A percentile compares a stretch with the other conserved stretches of the same genome.
These are phyloP conservation scores for Onychomys leucogaster DNA, from an alignment of 2,797 vertebrate species.

Conservation along the genomic window DNA sequence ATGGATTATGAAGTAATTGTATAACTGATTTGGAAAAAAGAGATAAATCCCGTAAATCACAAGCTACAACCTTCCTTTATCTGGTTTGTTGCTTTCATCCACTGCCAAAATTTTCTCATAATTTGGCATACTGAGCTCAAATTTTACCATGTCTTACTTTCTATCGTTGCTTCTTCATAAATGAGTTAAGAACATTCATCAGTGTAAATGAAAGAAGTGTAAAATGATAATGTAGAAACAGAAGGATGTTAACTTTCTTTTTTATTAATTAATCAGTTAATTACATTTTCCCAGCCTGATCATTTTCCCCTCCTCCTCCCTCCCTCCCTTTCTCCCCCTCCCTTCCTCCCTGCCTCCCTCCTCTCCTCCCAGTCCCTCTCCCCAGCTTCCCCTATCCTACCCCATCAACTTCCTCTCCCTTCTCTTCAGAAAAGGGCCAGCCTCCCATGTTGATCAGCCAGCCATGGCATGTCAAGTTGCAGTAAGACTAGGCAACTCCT, in stretches of 20 bases:
- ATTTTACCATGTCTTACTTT: slow-evolving; percentile 10
- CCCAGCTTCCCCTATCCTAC: neutral
- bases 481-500: neutral
- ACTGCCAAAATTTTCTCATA: neutral
- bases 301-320: neutral
- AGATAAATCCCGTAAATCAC: neutral
- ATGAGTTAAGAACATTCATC: slow-evolving; percentile 12
- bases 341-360: too few relatives aligned
- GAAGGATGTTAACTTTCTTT: neutral
- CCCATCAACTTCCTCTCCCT: neutral
- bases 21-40: slow-evolving; percentile 18
- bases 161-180: slow-evolving; percentile 22
- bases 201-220: neutral
- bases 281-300: neutral
- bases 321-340: neutral
- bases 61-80: neutral
- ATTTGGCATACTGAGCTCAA: neutral
- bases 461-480: neutral
- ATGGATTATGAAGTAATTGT: neutral
- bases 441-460: neutral
- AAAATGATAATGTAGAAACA: neutral
- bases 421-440: neutral
- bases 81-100: neutral
- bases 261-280: neutral
- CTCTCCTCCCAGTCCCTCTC: neutral